A percentile compares a stretch with the other conserved stretches of the same genome.
phyloP scores from a whole-genome alignment of 2,888 invertebrate species.

The Patella depressa region DNA sequence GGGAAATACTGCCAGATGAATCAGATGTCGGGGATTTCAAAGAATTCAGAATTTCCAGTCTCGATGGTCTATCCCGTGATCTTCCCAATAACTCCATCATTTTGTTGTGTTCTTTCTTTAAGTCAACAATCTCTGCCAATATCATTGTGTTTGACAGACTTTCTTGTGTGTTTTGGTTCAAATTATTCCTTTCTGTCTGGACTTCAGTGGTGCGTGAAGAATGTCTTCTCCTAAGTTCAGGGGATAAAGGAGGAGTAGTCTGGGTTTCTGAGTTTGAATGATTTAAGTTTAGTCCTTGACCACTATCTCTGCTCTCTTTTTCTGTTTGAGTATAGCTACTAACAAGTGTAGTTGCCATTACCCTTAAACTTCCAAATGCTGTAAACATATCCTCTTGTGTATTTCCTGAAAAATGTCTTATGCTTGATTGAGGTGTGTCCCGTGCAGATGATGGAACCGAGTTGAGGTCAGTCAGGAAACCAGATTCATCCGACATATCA shows the following conservation, averaged over 20 bases:
- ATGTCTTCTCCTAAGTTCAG: not conserved
- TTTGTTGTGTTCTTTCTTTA: conserved; percentile 56
- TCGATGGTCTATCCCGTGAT: conserved; percentile 27
- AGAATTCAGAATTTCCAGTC: not conserved
- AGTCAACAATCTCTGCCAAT: conserved; percentile 51
- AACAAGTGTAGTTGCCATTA: not conserved
- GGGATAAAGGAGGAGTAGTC: conserved; percentile 12
- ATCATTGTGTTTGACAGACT: conserved; percentile 11
- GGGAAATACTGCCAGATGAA: conserved; percentile 7
- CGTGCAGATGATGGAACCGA: not conserved
- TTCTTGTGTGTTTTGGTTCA: not conserved
- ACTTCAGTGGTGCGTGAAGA: not conserved
- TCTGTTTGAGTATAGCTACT: conserved; percentile 1
- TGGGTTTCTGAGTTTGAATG: conserved; percentile 18
- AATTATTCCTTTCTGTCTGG: not conserved
- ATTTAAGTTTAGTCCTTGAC: not conserved
- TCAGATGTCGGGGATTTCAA: conserved; percentile 7
- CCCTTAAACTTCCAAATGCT: not conserved
- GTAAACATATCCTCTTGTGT: not conserved
- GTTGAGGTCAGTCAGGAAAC: not conserved
- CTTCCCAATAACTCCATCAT: conserved; percentile 54
- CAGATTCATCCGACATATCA: conserved; percentile 7
- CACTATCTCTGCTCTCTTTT: not conserved
- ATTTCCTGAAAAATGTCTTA: not conserved
- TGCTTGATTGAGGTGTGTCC: not conserved